These are phyloP conservation scores for Oryzias curvinotus DNA, from an alignment of 2,113 vertebrate genomes.

Conservation along the genomic window DNA sequence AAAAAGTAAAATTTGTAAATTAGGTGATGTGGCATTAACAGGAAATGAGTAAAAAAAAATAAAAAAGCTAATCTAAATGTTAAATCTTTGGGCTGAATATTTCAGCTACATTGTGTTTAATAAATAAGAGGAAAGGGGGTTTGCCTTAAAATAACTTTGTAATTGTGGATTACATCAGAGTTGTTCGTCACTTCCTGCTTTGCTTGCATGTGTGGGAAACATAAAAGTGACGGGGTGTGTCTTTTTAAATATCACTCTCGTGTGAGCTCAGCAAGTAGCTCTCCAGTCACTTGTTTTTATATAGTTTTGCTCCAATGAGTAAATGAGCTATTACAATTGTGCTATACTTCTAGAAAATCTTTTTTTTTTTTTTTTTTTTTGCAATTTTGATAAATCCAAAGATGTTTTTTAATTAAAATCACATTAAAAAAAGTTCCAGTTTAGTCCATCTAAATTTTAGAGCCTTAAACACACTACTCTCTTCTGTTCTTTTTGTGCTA, in stretches of 20 bases:
- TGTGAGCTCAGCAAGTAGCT: conserved; percentile 9
- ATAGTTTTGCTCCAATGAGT: too few relatives aligned
- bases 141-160: neutral
- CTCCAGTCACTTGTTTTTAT: too few relatives aligned
- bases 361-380: too few relatives aligned
- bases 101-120: neutral
- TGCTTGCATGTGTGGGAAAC: neutral
- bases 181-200: conserved; percentile 44
- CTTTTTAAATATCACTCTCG: conserved; percentile 1
- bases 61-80: neutral
- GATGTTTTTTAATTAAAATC: too few relatives aligned
- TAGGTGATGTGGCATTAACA: neutral
- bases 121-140: neutral
- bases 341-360: too few relatives aligned
- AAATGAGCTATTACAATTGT: too few relatives aligned
- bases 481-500: too few relatives aligned
- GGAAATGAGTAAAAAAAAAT: neutral
- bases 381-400: too few relatives aligned
- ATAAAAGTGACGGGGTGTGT: conserved; percentile 35
- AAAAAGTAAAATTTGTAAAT: neutral
- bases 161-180: neutral
- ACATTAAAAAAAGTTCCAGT: too few relatives aligned
- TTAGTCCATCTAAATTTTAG: too few relatives aligned
- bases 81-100: neutral
- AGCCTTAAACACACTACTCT: too few relatives aligned